Percentiles rank a stretch among this genome's conserved stretches.
phyloP scores from a whole-genome alignment of 2,888 invertebrate genomes.

The Sphaerophoria rueppellii region DNA sequence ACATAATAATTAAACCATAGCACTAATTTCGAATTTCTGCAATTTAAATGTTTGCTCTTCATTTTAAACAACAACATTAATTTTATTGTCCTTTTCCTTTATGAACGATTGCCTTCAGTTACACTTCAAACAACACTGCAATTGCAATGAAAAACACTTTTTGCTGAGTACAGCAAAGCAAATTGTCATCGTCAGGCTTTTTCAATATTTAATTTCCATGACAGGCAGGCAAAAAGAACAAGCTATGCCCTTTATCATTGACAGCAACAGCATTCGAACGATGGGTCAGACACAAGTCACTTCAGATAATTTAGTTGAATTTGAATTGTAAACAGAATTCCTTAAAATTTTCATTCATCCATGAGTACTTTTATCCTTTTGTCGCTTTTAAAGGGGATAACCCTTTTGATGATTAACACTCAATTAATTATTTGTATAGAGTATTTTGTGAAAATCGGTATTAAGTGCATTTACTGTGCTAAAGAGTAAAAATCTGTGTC shows the following conservation, averaged over 20 bases:
- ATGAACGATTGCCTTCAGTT: constrained; percentile 43
- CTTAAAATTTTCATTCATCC: constrained; percentile 1
- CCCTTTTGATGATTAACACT: background rate
- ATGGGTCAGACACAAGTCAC: constrained; percentile 25
- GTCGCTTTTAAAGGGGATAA: background rate
- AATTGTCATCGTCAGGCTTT: constrained; percentile 36
- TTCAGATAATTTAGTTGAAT: constrained; percentile 55
- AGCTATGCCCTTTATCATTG: background rate
- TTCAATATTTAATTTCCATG: constrained; percentile 4
- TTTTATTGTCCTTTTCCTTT: constrained; percentile 67
- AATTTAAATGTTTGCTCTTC: constrained; percentile 24
- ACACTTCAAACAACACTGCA: background rate
- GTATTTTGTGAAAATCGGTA: background rate
- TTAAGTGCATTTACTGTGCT: too few species aligned
- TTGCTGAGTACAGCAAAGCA: constrained; percentile 5
- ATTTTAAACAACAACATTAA: constrained; percentile 53
- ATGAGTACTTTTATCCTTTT: background rate
- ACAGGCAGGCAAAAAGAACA: background rate
- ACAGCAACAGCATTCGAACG: background rate
- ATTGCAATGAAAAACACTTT: constrained; percentile 10
- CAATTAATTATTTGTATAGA: constrained; percentile 17
- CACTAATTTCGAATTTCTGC: background rate
- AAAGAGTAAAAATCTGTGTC: too few species aligned
- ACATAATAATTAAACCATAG: too few species aligned
- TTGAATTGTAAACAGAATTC: constrained; percentile 28